These are phyloP conservation scores for Drosophila greeni DNA, from an alignment of 2,888 invertebrate genomes.

Conservation along the genomic window DNA sequence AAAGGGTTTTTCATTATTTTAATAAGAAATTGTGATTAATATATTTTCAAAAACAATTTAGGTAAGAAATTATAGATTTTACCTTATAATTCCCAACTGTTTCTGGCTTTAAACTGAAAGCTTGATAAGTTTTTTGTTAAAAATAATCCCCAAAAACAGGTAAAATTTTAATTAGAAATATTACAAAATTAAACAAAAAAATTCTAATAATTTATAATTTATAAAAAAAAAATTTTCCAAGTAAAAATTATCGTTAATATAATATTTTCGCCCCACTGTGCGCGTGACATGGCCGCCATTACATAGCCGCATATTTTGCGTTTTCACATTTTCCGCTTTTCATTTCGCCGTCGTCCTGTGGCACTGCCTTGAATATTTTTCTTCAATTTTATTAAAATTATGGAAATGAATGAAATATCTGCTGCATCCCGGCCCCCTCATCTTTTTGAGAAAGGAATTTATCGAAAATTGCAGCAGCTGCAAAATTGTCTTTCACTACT, in stretches of 20 bases:
- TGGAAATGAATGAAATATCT: slow-evolving; percentile 73
- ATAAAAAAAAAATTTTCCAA: too few species aligned
- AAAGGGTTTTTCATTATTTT: too few species aligned
- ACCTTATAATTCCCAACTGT: neutral
- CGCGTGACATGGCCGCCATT: slow-evolving; percentile 40
- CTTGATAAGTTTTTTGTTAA: too few species aligned
- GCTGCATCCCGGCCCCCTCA: slow-evolving; percentile 36
- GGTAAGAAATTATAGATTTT: too few species aligned
- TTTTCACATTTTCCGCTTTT: slow-evolving; percentile 52
- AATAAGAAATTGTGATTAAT: neutral
- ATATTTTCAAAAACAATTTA: neutral
- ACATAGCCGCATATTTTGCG: slow-evolving; percentile 60
- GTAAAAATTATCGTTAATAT: too few species aligned
- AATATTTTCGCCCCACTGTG: slow-evolving; percentile 18
- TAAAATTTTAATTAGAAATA: neutral
- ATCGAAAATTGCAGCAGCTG: slow-evolving; percentile 70
- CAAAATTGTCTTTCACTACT: slow-evolving; percentile 43
- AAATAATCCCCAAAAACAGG: neutral
- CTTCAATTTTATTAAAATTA: slow-evolving; percentile 74
- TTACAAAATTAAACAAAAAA: neutral
- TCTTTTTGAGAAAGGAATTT: slow-evolving; percentile 61
- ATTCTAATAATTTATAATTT: neutral
- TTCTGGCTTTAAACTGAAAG: neutral
- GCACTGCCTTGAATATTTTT: slow-evolving; percentile 68
- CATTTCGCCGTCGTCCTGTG: slow-evolving; percentile 40